Base-by-base conservation (phyloP, 30 jellyfish, hydroid and myxozoan species). In the Aurelia coerulea region DNA sequence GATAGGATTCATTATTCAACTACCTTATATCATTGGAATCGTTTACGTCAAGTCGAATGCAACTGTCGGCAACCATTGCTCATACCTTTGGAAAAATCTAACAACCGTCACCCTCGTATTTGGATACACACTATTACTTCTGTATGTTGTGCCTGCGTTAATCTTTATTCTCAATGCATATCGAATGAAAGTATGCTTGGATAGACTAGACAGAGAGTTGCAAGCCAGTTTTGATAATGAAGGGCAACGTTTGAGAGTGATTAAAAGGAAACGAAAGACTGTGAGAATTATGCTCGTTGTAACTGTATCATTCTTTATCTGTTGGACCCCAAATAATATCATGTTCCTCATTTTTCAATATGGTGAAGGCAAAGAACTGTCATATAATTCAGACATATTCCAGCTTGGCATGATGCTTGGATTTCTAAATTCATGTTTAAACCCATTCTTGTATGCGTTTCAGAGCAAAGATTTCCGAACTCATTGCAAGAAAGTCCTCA, bases 391-490 rank as follows among this genome's bases (percentile, higher is more conserved):
- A 7, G 62, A 49, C 62, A 13, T 85, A 2, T 94, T 34, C 53
- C 98, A 94, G 68, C 64, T 79, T 15, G 85, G 88, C 0, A 79
- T 94, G n/a, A 46, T 94, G 65, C 78, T 94, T 1, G 90, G 96
- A 19, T 83, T 81, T 41, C 50, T 90, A 35, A 94, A 76, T 74
- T 74, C 97, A 11, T 94, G 97, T 53, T 34, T 94, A 4, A 94
- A 94, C 78, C 98, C 98, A 4, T 10, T 94, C 42, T 67, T 94
- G 71, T 94, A 94, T 62, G 89, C 94, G 2, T 80, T 88, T 65
- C 90, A 78, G 68, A 88, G 97, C 86, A 67, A 88, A 50, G 90
- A 83, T 1, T 94, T 94, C 81, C 65, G 97, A 19, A 19, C 35
- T 10, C 72, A 80, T 51, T 89, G 97, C 85, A 68, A 18, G 52